Percentiles rank a stretch among this genome's conserved stretches.
These are phyloP conservation scores for Patella pellucida DNA, from an alignment of 2,888 invertebrate species.

Conservation along the genomic window DNA sequence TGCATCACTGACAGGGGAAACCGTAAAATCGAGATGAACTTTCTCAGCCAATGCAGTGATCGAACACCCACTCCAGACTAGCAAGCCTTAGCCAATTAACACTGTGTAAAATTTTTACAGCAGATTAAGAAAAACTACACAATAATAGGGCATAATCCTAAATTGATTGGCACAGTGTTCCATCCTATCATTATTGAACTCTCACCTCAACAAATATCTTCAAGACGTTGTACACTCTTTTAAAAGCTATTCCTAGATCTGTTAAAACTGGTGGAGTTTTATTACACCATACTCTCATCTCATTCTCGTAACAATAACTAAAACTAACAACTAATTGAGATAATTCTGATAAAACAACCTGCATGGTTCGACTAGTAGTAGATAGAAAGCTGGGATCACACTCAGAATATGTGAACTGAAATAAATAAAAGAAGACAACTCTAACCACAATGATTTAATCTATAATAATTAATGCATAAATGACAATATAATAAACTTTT, in stretches of 20 bases:
- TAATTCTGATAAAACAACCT: conserved; percentile 58
- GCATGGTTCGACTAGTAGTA: conserved; percentile 48
- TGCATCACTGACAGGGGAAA: too few species aligned
- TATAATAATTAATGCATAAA: too few species aligned
- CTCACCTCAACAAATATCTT: conserved; percentile 55
- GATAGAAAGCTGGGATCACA: not conserved
- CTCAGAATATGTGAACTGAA: conserved; percentile 11
- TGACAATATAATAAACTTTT: too few species aligned
- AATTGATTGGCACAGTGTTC: not conserved
- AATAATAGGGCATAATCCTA: too few species aligned
- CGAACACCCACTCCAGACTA: too few species aligned
- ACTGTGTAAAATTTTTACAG: too few species aligned
- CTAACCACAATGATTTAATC: not conserved
- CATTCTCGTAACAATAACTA: conserved; percentile 63
- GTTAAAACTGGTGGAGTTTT: conserved; percentile 54
- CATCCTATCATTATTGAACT: too few species aligned
- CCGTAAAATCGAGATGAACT: too few species aligned
- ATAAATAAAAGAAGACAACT: not conserved
- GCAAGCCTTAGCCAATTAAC: too few species aligned
- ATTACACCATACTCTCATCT: conserved; percentile 65
- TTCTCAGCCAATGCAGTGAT: too few species aligned
- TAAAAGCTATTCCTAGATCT: conserved; percentile 58
- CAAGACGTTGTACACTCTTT: conserved; percentile 55
- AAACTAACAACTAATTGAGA: conserved; percentile 63
- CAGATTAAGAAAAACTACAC: too few species aligned